Conservation (phyloP, 2,888 invertebrate species). For the Ectemnius cavifrons region DNA sequence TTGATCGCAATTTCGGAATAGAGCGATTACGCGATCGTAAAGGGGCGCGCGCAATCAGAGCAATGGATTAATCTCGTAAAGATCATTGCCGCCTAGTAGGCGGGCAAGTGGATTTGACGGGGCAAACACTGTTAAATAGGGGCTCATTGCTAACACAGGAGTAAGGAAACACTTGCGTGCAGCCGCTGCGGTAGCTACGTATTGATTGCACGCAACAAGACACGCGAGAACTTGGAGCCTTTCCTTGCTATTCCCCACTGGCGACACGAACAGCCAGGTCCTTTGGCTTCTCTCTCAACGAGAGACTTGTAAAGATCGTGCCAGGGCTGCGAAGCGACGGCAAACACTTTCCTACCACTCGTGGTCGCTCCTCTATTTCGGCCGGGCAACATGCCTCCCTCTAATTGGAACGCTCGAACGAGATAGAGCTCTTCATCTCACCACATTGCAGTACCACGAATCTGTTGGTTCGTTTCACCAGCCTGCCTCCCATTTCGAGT, state of each 20-base stretch:
- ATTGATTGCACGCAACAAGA: conserved; percentile 63
- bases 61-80: background rate
- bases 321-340: background rate
- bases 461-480: too few species aligned
- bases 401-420: conserved; percentile 1
- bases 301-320: conserved; percentile 5
- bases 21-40: background rate
- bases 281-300: background rate
- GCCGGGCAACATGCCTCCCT: background rate
- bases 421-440: background rate
- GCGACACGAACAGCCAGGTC: conserved; percentile 12
- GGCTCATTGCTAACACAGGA: conserved; percentile 25
- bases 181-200: conserved; percentile 31
- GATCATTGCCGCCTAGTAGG: background rate
- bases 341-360: background rate
- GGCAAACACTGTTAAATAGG: background rate
- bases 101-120: background rate
- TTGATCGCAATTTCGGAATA: conserved; percentile 1
- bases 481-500: too few species aligned
- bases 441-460: too few species aligned
- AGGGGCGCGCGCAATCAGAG: background rate
- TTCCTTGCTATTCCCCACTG: conserved; percentile 28
- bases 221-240: conserved; percentile 55
- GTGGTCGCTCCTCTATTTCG: background rate
- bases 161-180: conserved; percentile 59